Base-by-base conservation (phyloP, 2,797 vertebrate species). In the Rhynchotus rufescens region DNA sequence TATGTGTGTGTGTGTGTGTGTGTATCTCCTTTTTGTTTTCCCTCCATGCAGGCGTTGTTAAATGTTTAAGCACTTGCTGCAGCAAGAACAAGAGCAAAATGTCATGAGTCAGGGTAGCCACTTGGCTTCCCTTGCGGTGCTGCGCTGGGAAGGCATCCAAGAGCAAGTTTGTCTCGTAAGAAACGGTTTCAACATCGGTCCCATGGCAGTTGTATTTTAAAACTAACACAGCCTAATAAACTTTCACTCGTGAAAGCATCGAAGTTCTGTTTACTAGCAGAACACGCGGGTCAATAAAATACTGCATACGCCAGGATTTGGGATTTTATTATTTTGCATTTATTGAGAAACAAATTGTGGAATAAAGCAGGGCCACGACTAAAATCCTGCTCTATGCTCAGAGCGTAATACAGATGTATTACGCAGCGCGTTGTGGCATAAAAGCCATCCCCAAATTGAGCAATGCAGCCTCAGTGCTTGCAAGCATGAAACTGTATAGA, bases 291-390 rank as follows among this genome's bases (percentile, higher is more conserved):
- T 95, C 93, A 94, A 90, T 95, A 97, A 96, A 97, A 95, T 64
- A 80, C 92, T 95, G 92, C 47, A 64, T 51, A 42, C 22, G 14
- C 91, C 77, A 89, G 78, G 90, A 88, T 94, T 95, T 93, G 61
- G 76, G 94, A 84, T 96, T 97, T 97, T 96, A 93, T 94, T 94
- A 84, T 96, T 96, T 97, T 96, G 92, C 88, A 95, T 96, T 97
- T 96, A 96, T 88, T 92, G 94, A 96, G 96, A 96, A 97, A 95
- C 90, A 96, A 98, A 97, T 96, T 97, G 96, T 89, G 93, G 94
- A 91, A 86, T 95, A 89, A 96, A 97, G 90, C 85, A 87, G 65
- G 96, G 88, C 94, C 93, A 91, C 0, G 59, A 96, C 96, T 96
- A 97, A 92, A 97, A 96, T 87, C 94, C 92, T 89, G 44, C 93